These are phyloP conservation scores for Ornithoptera priamus DNA, from an alignment of 2,888 invertebrate genomes.

Conservation along the genomic window DNA sequence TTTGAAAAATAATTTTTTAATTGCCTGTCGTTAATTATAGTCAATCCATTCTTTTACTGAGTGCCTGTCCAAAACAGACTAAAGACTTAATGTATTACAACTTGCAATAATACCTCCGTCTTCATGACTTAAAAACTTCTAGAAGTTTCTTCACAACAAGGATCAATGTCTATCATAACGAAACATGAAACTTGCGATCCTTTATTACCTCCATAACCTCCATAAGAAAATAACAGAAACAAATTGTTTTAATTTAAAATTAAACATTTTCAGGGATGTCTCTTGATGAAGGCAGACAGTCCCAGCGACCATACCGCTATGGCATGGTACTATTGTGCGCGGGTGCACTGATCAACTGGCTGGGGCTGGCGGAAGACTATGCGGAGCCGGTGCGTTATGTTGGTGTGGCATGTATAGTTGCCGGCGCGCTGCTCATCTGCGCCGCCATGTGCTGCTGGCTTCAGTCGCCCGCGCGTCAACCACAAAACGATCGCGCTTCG, in stretches of 20 bases:
- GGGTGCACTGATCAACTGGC: constrained; percentile 87
- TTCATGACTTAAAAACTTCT: too few relatives aligned
- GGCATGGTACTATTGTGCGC: constrained; percentile 86
- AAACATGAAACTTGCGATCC: too few relatives aligned
- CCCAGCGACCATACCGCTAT: constrained; percentile 86
- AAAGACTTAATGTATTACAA: too few relatives aligned
- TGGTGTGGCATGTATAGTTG: constrained; percentile 87
- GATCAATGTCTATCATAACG: too few relatives aligned
- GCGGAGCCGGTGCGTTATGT: constrained; percentile 86
- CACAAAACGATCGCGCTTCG: constrained; percentile 65
- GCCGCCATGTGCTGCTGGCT: constrained; percentile 88
- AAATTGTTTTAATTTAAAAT: too few relatives aligned
- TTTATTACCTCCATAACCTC: too few relatives aligned
- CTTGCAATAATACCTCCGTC: too few relatives aligned
- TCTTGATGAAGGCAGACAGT: constrained; percentile 83
- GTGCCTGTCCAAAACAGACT: too few relatives aligned
- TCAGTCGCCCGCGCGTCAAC: constrained; percentile 75
- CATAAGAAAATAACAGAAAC: too few relatives aligned
- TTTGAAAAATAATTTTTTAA: not conserved
- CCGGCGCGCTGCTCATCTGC: constrained; percentile 85
- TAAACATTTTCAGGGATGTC: constrained; percentile 77
- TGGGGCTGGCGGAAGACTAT: constrained; percentile 85
- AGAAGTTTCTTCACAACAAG: too few relatives aligned
- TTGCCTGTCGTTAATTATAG: too few relatives aligned
- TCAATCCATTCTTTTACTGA: too few relatives aligned